phyloP scores from a whole-genome alignment of 2,888 invertebrate genomes.

The Onthophagus sagittarius region DNA sequence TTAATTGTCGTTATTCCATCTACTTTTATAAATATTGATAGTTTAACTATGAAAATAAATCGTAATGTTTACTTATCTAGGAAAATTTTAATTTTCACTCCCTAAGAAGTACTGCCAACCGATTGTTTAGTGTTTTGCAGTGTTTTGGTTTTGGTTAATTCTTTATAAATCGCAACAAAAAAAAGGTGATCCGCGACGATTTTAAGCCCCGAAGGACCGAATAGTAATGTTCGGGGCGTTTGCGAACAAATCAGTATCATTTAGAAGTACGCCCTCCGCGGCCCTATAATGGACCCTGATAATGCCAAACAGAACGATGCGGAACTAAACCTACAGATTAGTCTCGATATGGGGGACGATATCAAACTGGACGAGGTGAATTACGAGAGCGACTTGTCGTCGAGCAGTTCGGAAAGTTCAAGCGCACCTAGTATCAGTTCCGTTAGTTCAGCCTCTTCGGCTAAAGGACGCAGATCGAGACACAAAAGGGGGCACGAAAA shows the following conservation, averaged over 20 bases:
- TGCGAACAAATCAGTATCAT: conserved; percentile 5
- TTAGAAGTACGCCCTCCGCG: conserved; percentile 20
- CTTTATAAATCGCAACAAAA: conserved; percentile 14
- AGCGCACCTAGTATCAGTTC: conserved; percentile 76
- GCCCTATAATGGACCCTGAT: conserved; percentile 42
- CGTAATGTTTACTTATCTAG: conserved; percentile 4
- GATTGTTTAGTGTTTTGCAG: conserved; percentile 33
- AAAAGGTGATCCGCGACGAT: not conserved
- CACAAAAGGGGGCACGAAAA: conserved; percentile 55
- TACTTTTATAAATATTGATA: not conserved
- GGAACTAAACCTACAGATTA: conserved; percentile 44
- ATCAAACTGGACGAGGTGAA: conserved; percentile 72
- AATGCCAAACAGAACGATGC: conserved; percentile 44
- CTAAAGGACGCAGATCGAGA: conserved; percentile 54
- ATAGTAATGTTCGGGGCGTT: conserved; percentile 23
- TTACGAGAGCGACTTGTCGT: conserved; percentile 88
- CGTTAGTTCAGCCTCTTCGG: conserved; percentile 67
- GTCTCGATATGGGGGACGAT: conserved; percentile 71
- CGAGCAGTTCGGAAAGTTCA: conserved; percentile 66
- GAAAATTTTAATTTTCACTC: conserved; percentile 18
- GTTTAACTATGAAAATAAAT: not conserved
- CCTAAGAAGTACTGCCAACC: conserved; percentile 19
- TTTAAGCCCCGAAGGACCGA: conserved; percentile 3
- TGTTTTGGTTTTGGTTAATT: conserved; percentile 28
- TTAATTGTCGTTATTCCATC: no score